A percentile compares a stretch with the other conserved stretches of the same genome.
phyloP scores from a whole-genome alignment of 2,888 invertebrate species.

The Chrysolina americana region DNA sequence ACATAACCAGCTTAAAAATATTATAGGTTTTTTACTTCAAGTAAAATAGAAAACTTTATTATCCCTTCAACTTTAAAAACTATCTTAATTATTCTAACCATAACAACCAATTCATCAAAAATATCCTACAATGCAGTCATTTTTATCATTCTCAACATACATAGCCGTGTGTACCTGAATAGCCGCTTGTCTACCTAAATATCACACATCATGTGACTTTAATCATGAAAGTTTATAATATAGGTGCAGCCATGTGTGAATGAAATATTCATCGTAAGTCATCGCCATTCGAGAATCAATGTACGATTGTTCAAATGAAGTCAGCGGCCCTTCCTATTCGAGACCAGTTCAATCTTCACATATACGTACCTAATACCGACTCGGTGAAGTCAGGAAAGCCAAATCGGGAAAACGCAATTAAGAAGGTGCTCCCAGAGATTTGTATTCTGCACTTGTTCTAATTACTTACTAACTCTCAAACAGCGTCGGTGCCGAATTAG shows the following conservation, averaged over 20 bases:
- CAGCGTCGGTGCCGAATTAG: not conserved
- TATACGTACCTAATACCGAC: not conserved
- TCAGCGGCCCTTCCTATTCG: not conserved
- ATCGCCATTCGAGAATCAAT: not conserved
- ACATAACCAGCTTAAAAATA: not conserved
- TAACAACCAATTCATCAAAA: no score
- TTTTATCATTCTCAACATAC: no score
- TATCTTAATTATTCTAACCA: no score
- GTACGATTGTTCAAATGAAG: not conserved
- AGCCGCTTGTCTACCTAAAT: no score
- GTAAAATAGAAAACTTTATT: no score
- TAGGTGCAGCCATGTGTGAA: no score
- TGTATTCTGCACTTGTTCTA: constrained; percentile 39
- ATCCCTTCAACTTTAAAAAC: no score
- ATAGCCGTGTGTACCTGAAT: no score
- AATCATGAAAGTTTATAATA: no score
- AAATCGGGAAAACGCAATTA: constrained; percentile 43
- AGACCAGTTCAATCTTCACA: not conserved
- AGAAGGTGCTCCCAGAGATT: constrained; percentile 43
- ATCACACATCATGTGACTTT: no score
- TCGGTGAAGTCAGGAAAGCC: constrained; percentile 3
- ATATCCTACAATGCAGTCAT: no score
- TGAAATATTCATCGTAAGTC: not conserved
- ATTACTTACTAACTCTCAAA: constrained; percentile 42
- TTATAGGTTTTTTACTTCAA: not conserved